These are phyloP conservation scores for Scaeva pyrastri DNA, from an alignment of 2,888 invertebrate genomes.

Conservation along the genomic window DNA sequence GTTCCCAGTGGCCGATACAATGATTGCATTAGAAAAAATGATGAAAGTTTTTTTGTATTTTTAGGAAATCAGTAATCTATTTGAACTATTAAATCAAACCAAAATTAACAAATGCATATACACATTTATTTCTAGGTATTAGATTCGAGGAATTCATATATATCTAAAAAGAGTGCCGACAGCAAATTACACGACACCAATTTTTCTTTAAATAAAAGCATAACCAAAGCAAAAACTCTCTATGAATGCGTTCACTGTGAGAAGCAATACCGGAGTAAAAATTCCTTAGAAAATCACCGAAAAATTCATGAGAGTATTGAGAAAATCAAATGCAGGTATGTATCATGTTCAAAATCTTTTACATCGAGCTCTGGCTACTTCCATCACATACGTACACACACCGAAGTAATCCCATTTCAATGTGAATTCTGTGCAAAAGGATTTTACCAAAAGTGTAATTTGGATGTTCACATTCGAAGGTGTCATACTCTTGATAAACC, in stretches of 20 bases:
- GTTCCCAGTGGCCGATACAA: too few relatives aligned
- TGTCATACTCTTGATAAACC: constrained; percentile 37
- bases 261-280: constrained; percentile 5
- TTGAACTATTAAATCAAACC: too few relatives aligned
- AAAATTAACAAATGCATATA: background rate
- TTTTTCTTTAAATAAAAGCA: background rate
- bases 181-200: too few relatives aligned
- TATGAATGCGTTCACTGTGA: constrained; percentile 13
- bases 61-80: too few relatives aligned
- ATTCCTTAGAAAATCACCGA: constrained; percentile 6
- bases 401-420: constrained; percentile 27
- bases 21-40: too few relatives aligned
- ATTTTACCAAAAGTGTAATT: constrained; percentile 25
- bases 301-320: constrained; percentile 10
- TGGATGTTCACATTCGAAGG: constrained; percentile 17
- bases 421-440: constrained; percentile 10
- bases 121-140: background rate
- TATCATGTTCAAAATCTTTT: constrained; percentile 9
- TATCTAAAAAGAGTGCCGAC: background rate
- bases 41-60: too few relatives aligned
- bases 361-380: constrained; percentile 42
- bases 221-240: background rate
- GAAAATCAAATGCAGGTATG: constrained; percentile 8
- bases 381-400: constrained; percentile 47
- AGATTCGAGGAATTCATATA: background rate